Evolutionary conservation across 2,888 invertebrate genomes (phyloP).

Genomic region (Mythimna lalbum): DNA sequence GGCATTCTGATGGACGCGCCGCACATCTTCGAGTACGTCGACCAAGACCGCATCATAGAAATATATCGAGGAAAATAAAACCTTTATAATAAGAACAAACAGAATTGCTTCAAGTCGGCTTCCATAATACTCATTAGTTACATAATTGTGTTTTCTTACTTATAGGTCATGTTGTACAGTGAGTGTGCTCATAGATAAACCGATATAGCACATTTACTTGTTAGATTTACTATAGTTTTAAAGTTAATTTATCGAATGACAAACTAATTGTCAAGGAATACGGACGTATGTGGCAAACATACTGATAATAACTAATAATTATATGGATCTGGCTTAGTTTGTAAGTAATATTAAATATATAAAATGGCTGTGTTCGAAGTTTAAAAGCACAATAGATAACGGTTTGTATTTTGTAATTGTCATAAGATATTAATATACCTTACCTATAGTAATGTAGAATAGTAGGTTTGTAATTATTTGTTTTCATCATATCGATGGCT

Average conservation of each 20-base stretch:
- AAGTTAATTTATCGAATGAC: conserved; percentile 11
- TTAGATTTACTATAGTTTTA: conserved; percentile 2
- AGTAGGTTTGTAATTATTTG: conserved; percentile 36
- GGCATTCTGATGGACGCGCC: conserved; percentile 99
- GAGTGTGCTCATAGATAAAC: conserved; percentile 38
- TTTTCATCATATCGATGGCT: conserved; percentile 21
- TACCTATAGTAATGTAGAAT: conserved; percentile 55
- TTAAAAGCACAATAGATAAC: conserved; percentile 83
- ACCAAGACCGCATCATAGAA: conserved; percentile 98
- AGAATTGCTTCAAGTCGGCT: conserved; percentile 68
- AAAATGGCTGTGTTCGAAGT: conserved; percentile 89
- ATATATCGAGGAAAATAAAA: conserved; percentile 97
- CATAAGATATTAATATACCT: conserved; percentile 46
- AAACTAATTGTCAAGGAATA: conserved; percentile 10
- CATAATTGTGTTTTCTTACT: conserved; percentile 64
- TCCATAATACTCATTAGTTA: conserved; percentile 66
- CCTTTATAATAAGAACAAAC: conserved; percentile 43
- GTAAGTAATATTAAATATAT: conserved; percentile 79
- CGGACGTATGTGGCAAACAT: conserved; percentile 3
- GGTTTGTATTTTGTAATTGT: conserved; percentile 79
- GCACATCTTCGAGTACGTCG: conserved; percentile 99
- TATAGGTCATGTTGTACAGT: conserved; percentile 54
- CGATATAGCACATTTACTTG: conserved; percentile 37
- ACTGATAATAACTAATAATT: conserved; percentile 35
- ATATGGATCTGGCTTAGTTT: conserved; percentile 60